Conservation (phyloP, 1,140 invertebrate species). For the Pteromalus puparum region DNA sequence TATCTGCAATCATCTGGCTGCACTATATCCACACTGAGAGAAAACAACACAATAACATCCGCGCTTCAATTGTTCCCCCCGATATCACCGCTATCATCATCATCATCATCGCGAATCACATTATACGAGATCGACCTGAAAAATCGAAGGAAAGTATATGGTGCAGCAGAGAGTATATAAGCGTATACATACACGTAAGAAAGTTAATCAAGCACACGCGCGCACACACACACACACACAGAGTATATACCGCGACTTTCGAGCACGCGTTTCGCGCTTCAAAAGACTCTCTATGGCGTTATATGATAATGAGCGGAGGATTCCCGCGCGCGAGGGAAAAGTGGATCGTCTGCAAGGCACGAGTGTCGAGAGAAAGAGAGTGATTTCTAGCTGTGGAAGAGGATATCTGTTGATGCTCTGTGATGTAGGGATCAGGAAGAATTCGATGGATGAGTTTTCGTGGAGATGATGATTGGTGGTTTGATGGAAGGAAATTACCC, state of each 20-base stretch:
- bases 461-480: no score
- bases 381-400: background rate
- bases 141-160: constrained; percentile 20
- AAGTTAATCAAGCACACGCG: constrained; percentile 32
- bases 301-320: constrained; percentile 20
- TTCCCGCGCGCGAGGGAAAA: background rate
- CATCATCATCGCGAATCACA: background rate
- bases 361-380: background rate
- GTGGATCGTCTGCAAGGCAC: background rate
- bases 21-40: background rate
- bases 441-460: background rate
- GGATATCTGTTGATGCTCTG: no score
- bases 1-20: no score
- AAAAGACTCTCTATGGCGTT: constrained; percentile 2
- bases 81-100: background rate
- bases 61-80: background rate
- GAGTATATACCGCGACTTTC: background rate
- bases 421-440: background rate
- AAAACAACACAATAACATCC: background rate
- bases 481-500: no score
- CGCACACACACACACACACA: no score
- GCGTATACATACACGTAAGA: background rate
- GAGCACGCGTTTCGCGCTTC: constrained; percentile 9
- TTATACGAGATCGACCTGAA: constrained; percentile 15
- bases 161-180: background rate